Percentiles rank a stretch among this genome's conserved stretches.
Conservation (phyloP, 37 sponge, comb jelly and placozoan genomes). For the Hormiphora californensis region DNA sequence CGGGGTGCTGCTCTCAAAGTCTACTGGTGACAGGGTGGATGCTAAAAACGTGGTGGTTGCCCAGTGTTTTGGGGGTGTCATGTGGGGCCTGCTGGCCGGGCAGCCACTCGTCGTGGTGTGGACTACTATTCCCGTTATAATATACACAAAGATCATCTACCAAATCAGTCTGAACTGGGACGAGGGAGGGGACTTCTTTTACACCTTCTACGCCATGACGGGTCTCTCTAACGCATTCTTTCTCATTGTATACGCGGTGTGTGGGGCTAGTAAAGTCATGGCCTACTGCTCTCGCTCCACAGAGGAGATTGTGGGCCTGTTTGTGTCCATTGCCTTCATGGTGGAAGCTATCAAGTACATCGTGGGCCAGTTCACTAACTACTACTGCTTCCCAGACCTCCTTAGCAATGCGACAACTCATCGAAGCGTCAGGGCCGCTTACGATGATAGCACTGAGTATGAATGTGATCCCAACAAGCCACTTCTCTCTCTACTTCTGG, state of each 20-base stretch:
- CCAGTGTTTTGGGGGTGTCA: not conserved
- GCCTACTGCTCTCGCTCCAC: constrained; percentile 13
- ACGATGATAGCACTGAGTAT: no score
- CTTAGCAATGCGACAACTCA: no score
- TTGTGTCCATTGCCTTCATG: not conserved
- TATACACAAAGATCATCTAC: constrained; percentile 17
- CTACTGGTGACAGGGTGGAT: not conserved
- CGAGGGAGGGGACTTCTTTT: not conserved
- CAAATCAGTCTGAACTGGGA: not conserved
- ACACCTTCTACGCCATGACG: not conserved
- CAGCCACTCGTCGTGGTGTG: constrained; percentile 6
- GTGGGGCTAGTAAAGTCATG: constrained; percentile 15
- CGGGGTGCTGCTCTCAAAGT: not conserved
- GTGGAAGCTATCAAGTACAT: constrained; percentile 3
- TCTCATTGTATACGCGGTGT: not conserved
- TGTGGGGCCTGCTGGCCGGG: not conserved
- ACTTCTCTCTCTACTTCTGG: not conserved
- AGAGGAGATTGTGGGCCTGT: not conserved
- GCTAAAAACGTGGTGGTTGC: not conserved
- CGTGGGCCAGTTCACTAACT: not conserved
- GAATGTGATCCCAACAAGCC: not conserved
- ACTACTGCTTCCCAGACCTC: constrained; percentile 15
- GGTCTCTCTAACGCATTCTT: constrained; percentile 10
- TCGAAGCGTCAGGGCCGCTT: no score
- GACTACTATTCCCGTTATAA: not conserved